Evolutionary conservation across 2,797 vertebrate genomes (phyloP).

Genomic region (Catharus ustulatus): DNA sequence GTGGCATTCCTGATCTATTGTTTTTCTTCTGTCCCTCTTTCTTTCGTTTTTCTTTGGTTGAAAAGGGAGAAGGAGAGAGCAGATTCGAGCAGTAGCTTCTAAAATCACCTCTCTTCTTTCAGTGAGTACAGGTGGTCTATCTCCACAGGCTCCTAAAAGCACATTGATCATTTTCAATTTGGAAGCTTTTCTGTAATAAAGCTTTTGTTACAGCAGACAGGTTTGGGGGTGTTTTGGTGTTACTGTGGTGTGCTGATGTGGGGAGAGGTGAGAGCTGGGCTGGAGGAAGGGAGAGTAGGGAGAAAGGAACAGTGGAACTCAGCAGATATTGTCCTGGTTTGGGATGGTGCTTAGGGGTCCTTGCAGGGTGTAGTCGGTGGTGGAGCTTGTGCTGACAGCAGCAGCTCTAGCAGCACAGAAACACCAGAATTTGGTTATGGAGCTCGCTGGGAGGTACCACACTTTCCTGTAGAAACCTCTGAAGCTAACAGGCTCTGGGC

Average conservation of each 20-base stretch:
- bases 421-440: background rate
- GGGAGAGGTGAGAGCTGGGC: background rate
- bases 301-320: background rate
- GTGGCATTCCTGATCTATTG: background rate
- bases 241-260: background rate
- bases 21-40: background rate
- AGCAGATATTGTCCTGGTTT: background rate
- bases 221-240: background rate
- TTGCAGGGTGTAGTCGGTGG: background rate
- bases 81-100: background rate
- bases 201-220: background rate
- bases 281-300: background rate
- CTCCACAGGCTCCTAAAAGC: slow-evolving; percentile 14
- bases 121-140: background rate
- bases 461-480: background rate
- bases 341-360: background rate
- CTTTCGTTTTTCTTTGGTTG: background rate
- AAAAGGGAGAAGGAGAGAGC: background rate
- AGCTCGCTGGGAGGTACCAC: background rate
- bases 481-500: background rate
- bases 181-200: background rate
- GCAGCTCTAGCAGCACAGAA: background rate
- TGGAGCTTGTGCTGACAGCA: background rate
- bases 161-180: slow-evolving; percentile 1
- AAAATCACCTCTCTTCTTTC: background rate